Evolutionary conservation across 2,797 vertebrate genomes (phyloP), one percentile per base, ranked within the genome.

Genomic region (Sebastes elongatus): DNA sequence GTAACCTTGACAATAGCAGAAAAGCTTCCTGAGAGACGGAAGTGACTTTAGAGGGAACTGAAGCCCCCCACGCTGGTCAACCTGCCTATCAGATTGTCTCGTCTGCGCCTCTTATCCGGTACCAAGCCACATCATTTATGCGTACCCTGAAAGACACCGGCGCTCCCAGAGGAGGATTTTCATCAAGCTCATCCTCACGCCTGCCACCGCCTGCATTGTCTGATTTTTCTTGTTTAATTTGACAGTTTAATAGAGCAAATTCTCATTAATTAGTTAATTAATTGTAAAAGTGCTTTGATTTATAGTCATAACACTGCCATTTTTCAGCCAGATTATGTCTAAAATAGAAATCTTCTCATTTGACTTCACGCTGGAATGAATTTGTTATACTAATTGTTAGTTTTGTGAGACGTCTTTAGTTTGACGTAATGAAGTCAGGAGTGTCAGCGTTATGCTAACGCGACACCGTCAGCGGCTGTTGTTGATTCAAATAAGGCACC

Each of bases 1-100:
- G 70, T 91, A 91, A 93, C 94, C 87, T 93, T 93, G 86, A 86
- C 88, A 68, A 75, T 35, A 46, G 82, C 86, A 61, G 67, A 82
- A 72, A 67, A 67, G 65, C 87, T 84, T 86, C 83, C 87, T 66
- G 73, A 75, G 82, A 78, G 84, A 81, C 71, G 27, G 38, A 55
- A 72, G 89, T 81, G 87, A 80, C 86, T 89, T 84, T 90, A 82
- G 85, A 76, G 76, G 42, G 67, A 90, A 72, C 46, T 67, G 82
- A 80, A 82, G 85, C 46, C 57, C 85, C 89, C 78, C 82, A 53
- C 79, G 87, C 87, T 87, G 92, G 88, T 86, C 87, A 82, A 71
- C 85, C 88, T 79, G 90, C 91, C 92, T 30, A 71, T 94, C 90
- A 88, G 76, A 81, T 79, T 76, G 86, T 79, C 85, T 88, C 57